A percentile compares a stretch with the other conserved stretches of the same genome.
Conservation (phyloP, 2,113 vertebrate genomes). For the Narcine bancroftii region DNA sequence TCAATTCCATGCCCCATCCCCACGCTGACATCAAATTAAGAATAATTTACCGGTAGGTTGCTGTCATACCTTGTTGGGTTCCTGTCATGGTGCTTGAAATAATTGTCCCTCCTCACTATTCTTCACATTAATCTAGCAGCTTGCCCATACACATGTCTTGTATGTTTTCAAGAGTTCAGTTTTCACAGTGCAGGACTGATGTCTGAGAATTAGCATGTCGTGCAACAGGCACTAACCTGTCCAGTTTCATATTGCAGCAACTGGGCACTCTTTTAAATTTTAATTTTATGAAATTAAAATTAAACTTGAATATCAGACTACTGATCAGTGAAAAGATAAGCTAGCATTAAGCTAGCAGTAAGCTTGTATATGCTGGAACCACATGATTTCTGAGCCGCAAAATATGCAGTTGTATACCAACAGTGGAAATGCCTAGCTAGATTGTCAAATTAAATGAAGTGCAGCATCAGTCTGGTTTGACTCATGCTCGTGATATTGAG, state of each 20-base stretch:
- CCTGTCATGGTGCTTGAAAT: neutral
- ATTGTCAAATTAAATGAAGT: neutral
- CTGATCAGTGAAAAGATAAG: neutral
- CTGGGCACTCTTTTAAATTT: neutral
- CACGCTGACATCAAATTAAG: too few species aligned
- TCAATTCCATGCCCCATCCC: too few species aligned
- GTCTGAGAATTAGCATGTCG: neutral
- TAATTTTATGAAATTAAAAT: neutral
- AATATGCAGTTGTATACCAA: neutral
- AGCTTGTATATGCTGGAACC: neutral
- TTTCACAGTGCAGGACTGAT: neutral
- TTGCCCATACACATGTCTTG: neutral
- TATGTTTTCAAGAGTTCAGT: neutral
- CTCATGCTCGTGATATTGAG: neutral
- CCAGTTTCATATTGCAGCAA: neutral
- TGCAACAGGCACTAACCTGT: neutral
- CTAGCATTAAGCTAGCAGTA: too few species aligned
- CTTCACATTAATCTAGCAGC: neutral
- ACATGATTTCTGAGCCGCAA: neutral
- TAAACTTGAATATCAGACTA: neutral
- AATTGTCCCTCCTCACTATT: neutral
- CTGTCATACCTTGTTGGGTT: neutral
- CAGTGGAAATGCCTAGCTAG: neutral
- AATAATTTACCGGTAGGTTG: too few species aligned
- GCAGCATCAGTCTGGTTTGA: neutral